Conservation (phyloP, 2,888 invertebrate genomes). For the Cryptops parisi region DNA sequence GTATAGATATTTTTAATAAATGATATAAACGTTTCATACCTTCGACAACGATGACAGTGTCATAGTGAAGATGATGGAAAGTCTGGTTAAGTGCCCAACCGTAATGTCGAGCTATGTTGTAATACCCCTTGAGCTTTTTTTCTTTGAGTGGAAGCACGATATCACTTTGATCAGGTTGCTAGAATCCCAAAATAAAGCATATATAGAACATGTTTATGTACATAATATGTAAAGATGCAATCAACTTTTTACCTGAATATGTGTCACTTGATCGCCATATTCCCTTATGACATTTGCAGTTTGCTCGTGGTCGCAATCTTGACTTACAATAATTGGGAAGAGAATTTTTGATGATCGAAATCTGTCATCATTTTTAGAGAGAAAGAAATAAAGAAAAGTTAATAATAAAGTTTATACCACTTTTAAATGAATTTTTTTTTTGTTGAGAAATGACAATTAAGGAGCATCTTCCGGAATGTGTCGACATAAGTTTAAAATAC, state of each 20-base stretch:
- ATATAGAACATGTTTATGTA: no score
- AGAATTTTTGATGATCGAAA: conserved; percentile 53
- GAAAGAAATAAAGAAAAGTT: no score
- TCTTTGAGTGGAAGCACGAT: conserved; percentile 65
- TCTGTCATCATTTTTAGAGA: conserved; percentile 24
- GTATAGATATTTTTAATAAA: no score
- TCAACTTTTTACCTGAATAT: conserved; percentile 33
- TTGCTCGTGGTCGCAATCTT: conserved; percentile 84
- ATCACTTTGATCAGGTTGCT: conserved; percentile 79
- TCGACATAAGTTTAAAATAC: no score
- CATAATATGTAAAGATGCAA: no score
- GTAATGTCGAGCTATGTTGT: conserved; percentile 93
- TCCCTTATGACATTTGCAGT: conserved; percentile 67
- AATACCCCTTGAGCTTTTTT: conserved; percentile 85
- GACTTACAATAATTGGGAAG: conserved; percentile 93
- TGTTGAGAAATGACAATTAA: no score
- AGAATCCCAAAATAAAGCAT: conserved; percentile 35
- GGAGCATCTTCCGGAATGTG: no score
- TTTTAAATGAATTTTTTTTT: no score
- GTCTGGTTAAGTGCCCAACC: conserved; percentile 90
- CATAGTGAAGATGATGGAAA: conserved; percentile 63
- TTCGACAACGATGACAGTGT: conserved; percentile 90
- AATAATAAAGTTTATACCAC: no score
- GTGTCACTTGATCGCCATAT: conserved; percentile 47
- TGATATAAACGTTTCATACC: conserved; percentile 49